Percentiles rank a stretch among this genome's conserved stretches.
Conservation (phyloP, 2,888 invertebrate genomes). For the Smittia aterrima region DNA sequence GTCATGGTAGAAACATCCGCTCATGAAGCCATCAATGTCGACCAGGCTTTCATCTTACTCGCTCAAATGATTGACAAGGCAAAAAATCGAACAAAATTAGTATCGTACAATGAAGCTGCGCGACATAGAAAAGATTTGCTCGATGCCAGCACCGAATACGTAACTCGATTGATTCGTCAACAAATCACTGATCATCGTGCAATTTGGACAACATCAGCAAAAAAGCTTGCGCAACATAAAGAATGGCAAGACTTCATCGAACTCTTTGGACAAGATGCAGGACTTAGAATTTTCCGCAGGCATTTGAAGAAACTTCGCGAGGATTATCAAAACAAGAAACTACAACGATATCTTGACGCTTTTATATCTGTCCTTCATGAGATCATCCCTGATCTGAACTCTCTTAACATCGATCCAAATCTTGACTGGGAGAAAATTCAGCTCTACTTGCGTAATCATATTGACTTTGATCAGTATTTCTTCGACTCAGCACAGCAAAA, state of each 20-base stretch:
- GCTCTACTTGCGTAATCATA: conserved; percentile 81
- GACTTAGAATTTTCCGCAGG: conserved; percentile 71
- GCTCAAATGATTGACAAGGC: conserved; percentile 92
- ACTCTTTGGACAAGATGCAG: conserved; percentile 82
- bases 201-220: conserved; percentile 82
- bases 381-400: conserved; percentile 73
- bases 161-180: conserved; percentile 79
- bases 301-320: conserved; percentile 80
- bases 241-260: conserved; percentile 89
- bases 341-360: conserved; percentile 73
- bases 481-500: conserved; percentile 73
- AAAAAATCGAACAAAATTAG: conserved; percentile 65
- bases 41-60: conserved; percentile 82
- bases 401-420: conserved; percentile 57
- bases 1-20: conserved; percentile 92
- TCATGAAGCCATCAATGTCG: conserved; percentile 94
- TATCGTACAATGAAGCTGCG: conserved; percentile 80
- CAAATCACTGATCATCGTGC: conserved; percentile 81
- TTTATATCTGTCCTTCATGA: conserved; percentile 74
- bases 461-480: conserved; percentile 92
- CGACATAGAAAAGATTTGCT: conserved; percentile 81
- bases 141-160: conserved; percentile 87
- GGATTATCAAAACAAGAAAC: conserved; percentile 72
- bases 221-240: conserved; percentile 80
- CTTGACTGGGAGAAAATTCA: conserved; percentile 89